A percentile compares a stretch with the other conserved stretches of the same genome.
These are phyloP conservation scores for Ips typographus DNA, from an alignment of 1,140 invertebrate genomes.

Conservation along the genomic window DNA sequence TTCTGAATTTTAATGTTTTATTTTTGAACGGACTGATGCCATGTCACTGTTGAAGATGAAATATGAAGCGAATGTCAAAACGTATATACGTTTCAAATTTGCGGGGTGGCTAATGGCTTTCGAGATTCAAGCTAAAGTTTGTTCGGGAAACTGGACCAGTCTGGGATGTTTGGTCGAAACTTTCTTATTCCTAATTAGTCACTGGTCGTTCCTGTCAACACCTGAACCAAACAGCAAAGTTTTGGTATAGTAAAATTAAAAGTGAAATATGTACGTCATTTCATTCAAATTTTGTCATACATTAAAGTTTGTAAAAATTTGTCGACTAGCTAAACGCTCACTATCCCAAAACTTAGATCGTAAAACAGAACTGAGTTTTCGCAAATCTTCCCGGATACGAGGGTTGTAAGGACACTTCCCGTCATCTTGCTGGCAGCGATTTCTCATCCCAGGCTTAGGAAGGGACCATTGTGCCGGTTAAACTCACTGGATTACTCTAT, in stretches of 20 bases:
- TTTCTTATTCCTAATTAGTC: too few relatives aligned
- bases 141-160: background rate
- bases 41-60: slow-evolving; percentile 23
- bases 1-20: slow-evolving; percentile 26
- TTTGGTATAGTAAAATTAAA: too few relatives aligned
- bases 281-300: too few relatives aligned
- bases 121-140: background rate
- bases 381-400: slow-evolving; percentile 12
- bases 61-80: slow-evolving; percentile 23
- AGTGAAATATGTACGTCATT: too few relatives aligned
- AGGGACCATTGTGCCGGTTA: slow-evolving; percentile 30
- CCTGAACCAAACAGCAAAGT: too few relatives aligned
- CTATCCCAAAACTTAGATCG: too few relatives aligned
- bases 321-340: too few relatives aligned
- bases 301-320: too few relatives aligned
- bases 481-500: slow-evolving; percentile 31
- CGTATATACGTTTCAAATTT: slow-evolving; percentile 18
- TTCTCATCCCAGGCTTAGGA: slow-evolving; percentile 20
- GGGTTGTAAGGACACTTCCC: slow-evolving; percentile 19
- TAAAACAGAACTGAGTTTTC: background rate
- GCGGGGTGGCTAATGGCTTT: slow-evolving; percentile 20
- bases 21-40: slow-evolving; percentile 24
- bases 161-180: too few relatives aligned
- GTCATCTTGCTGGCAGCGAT: slow-evolving; percentile 21
- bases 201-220: too few relatives aligned